These are phyloP conservation scores for Petrocephalus sullivani DNA, from an alignment of 2,797 vertebrate species.

Conservation along the genomic window DNA sequence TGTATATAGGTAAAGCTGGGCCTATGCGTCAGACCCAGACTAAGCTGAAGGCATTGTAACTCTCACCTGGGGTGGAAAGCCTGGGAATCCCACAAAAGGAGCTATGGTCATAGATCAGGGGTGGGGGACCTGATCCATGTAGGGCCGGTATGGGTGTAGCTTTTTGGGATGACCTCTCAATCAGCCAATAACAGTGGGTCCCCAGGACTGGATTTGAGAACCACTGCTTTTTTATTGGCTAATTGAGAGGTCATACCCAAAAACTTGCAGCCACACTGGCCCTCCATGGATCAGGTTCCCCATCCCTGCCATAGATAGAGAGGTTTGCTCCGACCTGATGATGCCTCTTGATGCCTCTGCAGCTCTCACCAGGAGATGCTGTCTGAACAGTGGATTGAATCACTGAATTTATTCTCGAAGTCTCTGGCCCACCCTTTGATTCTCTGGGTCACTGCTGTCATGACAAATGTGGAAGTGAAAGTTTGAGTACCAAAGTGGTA, in stretches of 20 bases:
- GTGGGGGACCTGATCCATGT: too few species aligned
- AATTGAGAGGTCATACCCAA: too few species aligned
- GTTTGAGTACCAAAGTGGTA: not conserved
- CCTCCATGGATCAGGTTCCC: too few species aligned
- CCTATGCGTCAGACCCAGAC: not conserved
- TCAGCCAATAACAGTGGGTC: too few species aligned
- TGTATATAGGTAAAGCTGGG: not conserved
- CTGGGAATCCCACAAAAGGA: not conserved
- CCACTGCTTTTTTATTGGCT: too few species aligned
- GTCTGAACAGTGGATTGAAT: not conserved
- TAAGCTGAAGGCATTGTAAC: not conserved
- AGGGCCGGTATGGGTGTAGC: too few species aligned
- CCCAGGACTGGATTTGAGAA: too few species aligned
- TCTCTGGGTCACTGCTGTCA: not conserved
- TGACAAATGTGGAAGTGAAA: not conserved
- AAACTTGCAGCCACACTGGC: too few species aligned
- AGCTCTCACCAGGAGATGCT: not conserved
- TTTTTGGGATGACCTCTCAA: too few species aligned
- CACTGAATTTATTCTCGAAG: not conserved
- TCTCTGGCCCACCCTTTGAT: not conserved
- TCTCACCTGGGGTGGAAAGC: not conserved
- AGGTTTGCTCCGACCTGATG: not conserved
- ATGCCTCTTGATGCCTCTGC: not conserved
- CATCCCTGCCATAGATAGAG: not conserved
- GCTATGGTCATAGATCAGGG: not conserved